Evolutionary conservation across 2,113 vertebrate species (phyloP).

Genomic region (Solea senegalensis): DNA sequence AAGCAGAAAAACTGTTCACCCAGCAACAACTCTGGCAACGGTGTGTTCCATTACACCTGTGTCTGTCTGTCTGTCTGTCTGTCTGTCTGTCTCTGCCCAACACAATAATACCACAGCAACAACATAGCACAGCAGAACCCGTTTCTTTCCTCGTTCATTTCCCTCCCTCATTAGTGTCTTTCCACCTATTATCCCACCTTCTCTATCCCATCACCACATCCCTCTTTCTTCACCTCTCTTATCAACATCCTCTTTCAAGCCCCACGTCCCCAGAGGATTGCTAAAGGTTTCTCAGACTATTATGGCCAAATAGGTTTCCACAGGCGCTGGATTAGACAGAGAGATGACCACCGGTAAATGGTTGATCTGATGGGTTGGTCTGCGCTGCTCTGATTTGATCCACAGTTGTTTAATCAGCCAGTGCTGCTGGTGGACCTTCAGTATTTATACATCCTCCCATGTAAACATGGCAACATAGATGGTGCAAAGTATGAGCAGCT

Average conservation of each 20-base stretch:
- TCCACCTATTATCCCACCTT: conserved; percentile 31
- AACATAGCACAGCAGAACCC: neutral
- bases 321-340: conserved; percentile 5
- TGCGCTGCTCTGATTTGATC: neutral
- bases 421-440: neutral
- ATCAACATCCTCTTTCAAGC: conserved; percentile 54
- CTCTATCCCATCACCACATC: conserved; percentile 23
- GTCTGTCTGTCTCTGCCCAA: neutral
- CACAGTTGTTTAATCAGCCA: neutral
- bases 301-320: conserved; percentile 36
- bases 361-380: neutral
- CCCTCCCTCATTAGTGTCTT: conserved; percentile 38
- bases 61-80: conserved; percentile 39
- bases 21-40: conserved; percentile 88
- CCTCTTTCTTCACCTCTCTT: conserved; percentile 62
- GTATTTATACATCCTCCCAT: neutral
- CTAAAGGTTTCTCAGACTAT: conserved; percentile 34
- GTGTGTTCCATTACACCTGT: conserved; percentile 74
- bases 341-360: conserved; percentile 2
- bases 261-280: conserved; percentile 46
- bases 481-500: neutral
- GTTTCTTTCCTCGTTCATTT: conserved; percentile 20
- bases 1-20: conserved; percentile 97
- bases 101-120: neutral
- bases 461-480: neutral